A percentile compares a stretch with the other conserved stretches of the same genome.
These are phyloP conservation scores for Rhadinocentrus ornatus DNA, from an alignment of 2,797 vertebrate genomes.

Conservation along the genomic window DNA sequence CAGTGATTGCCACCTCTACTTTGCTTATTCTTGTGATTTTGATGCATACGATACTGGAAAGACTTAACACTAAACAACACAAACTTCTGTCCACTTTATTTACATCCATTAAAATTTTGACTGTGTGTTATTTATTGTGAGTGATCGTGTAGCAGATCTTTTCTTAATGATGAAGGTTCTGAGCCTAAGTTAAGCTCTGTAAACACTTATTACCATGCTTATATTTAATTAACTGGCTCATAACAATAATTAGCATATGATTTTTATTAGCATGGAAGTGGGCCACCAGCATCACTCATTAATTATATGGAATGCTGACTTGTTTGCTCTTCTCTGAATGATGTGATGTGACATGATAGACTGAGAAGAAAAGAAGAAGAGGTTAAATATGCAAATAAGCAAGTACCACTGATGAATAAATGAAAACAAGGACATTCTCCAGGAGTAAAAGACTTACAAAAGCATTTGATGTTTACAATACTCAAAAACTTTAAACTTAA, in stretches of 20 bases:
- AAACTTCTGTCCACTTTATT: slow-evolving; percentile 2
- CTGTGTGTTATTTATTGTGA: slow-evolving; percentile 2
- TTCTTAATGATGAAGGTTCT: slow-evolving; percentile 49
- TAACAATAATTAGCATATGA: slow-evolving; percentile 78
- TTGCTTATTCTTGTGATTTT: too few species aligned
- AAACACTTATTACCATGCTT: slow-evolving; percentile 67
- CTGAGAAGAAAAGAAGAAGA: slow-evolving; percentile 18
- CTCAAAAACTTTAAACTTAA: neutral
- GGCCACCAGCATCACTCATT: slow-evolving; percentile 72
- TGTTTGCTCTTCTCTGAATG: slow-evolving; percentile 58
- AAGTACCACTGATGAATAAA: slow-evolving; percentile 16
- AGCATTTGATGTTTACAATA: slow-evolving; percentile 37
- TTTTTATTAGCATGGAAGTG: slow-evolving; percentile 79
- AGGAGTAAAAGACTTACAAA: slow-evolving; percentile 18
- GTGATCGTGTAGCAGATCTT: slow-evolving; percentile 31
- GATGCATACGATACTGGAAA: too few species aligned
- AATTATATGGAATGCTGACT: slow-evolving; percentile 68
- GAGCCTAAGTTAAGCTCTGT: slow-evolving; percentile 25
- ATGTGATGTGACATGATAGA: slow-evolving; percentile 53
- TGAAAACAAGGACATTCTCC: slow-evolving; percentile 39
- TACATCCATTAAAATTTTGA: slow-evolving; percentile 5
- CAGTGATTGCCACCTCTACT: too few species aligned
- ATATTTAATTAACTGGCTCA: slow-evolving; percentile 76
- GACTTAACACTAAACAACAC: neutral
- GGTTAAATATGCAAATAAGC: slow-evolving; percentile 56